Conservation (phyloP, 1,140 invertebrate species). For the Oryzaephilus surinamensis region DNA sequence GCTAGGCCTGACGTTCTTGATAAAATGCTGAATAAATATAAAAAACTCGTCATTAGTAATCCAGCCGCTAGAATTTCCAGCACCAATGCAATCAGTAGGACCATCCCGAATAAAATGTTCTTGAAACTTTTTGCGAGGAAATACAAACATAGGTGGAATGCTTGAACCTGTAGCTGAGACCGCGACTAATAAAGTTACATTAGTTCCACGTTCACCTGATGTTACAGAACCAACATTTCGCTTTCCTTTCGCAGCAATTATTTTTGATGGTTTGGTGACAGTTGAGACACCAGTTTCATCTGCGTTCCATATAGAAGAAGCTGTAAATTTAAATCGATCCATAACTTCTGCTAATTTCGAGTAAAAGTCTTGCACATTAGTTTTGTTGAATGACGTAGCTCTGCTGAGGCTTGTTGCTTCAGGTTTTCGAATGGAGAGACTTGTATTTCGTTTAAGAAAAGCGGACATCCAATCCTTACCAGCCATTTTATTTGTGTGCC, state of each 20-base stretch:
- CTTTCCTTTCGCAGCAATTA: constrained; percentile 26
- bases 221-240: constrained; percentile 38
- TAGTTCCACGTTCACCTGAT: constrained; percentile 32
- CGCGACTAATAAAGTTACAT: constrained; percentile 32
- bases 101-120: constrained; percentile 8
- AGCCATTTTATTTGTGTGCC: constrained; percentile 4
- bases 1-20: constrained; percentile 8
- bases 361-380: constrained; percentile 24
- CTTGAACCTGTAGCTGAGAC: constrained; percentile 31
- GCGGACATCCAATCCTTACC: constrained; percentile 12
- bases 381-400: constrained; percentile 24
- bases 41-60: constrained; percentile 7
- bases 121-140: constrained; percentile 21
- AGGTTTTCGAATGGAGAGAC: constrained; percentile 14
- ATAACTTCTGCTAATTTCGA: constrained; percentile 16
- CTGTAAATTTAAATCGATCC: constrained; percentile 14
- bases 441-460: constrained; percentile 11
- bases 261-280: constrained; percentile 17
- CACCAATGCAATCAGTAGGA: constrained; percentile 11
- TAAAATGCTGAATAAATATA: constrained; percentile 11
- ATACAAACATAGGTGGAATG: constrained; percentile 36
- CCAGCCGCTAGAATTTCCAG: constrained; percentile 13
- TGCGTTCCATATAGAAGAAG: constrained; percentile 23
- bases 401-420: constrained; percentile 24
- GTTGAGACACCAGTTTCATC: constrained; percentile 36